Evolutionary conservation across 37 sponge, comb jelly and placozoan genomes (phyloP).

Genomic region (Cliona cf. orientalis): DNA sequence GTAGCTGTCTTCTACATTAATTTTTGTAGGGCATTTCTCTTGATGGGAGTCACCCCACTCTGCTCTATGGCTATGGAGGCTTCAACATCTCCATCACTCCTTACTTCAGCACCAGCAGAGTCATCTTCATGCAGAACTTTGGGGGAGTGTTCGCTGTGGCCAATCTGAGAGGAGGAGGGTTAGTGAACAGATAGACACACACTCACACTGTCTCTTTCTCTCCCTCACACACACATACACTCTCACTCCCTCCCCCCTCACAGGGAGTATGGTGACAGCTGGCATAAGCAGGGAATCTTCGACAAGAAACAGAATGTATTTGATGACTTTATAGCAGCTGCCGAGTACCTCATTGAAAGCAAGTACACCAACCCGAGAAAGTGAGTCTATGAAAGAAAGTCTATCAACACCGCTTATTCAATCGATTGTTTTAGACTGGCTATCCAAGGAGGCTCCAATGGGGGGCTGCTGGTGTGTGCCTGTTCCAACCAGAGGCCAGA

Average conservation of each 20-base stretch:
- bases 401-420: too few relatives aligned
- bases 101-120: conserved; percentile 70
- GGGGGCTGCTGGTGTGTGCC: conserved; percentile 95
- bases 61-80: conserved; percentile 97
- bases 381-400: conserved; percentile 33
- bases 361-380: conserved; percentile 63
- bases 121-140: conserved; percentile 93
- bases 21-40: conserved; percentile 69
- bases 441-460: conserved; percentile 96
- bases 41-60: conserved; percentile 84
- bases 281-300: conserved; percentile 90
- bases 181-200: too few relatives aligned
- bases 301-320: conserved; percentile 97
- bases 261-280: conserved; percentile 97
- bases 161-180: conserved; percentile 98
- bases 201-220: too few relatives aligned
- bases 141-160: conserved; percentile 87
- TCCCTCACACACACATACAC: too few relatives aligned
- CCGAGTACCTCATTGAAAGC: conserved; percentile 81
- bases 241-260: too few relatives aligned
- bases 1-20: too few relatives aligned
- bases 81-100: conserved; percentile 97
- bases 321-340: conserved; percentile 96
- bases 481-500: conserved; percentile 98
- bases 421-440: conserved; percentile 61